Evolutionary conservation across 2,888 invertebrate species (phyloP).

Genomic region (Athripsodes cinereus): DNA sequence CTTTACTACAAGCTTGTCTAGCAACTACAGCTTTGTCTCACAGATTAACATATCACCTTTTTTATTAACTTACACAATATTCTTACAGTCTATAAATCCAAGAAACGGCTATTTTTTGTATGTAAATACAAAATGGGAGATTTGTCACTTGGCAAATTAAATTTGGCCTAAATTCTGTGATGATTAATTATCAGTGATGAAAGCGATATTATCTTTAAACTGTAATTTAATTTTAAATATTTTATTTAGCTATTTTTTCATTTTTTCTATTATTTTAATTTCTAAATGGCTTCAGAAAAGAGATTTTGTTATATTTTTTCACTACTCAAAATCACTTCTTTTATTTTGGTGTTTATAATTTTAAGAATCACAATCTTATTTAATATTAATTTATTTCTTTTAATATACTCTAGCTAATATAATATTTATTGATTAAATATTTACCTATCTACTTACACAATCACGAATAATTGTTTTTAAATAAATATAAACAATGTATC

Average conservation of each 20-base stretch:
- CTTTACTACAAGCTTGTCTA: too few species aligned
- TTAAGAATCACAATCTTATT: neutral
- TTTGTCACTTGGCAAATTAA: neutral
- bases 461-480: neutral
- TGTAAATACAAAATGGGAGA: neutral
- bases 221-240: too few species aligned
- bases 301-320: neutral
- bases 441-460: neutral
- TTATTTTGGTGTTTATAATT: neutral
- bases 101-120: too few species aligned
- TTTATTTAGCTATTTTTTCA: neutral
- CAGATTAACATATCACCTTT: too few species aligned
- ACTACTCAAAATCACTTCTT: constrained; percentile 1
- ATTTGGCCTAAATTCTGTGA: neutral
- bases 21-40: too few species aligned
- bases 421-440: neutral
- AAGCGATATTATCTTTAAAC: too few species aligned
- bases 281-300: neutral
- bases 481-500: neutral
- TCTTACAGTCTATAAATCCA: too few species aligned
- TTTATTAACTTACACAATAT: too few species aligned
- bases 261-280: neutral
- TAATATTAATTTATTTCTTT: neutral
- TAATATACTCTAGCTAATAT: neutral
- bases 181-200: too few species aligned